Evolutionary conservation across 2,888 invertebrate genomes (phyloP), one percentile per base, ranked within the genome.

Genomic region (Troilus luridus): DNA sequence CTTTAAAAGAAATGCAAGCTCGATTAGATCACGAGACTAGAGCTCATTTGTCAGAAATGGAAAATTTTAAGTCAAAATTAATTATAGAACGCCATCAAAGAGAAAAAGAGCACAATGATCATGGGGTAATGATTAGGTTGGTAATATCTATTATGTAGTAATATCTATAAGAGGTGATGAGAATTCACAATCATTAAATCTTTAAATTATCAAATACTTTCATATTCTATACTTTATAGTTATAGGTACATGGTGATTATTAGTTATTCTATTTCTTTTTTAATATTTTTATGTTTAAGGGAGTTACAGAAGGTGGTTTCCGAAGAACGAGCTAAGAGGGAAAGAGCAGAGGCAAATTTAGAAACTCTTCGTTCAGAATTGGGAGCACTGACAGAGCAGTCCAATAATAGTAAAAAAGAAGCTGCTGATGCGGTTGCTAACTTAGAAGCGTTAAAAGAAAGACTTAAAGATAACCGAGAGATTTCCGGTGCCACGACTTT

Each of bases 91-190:
- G 97, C 91, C 96, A 97, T 93, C 97, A 98, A 93, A 95, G 97
- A 91, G 98, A 98, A 94, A 96, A 96, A 93, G 97, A 98, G 94
- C 96, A 97, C 92, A 96, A 96, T 91, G 97, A 98, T 94, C 96
- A 97, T 94, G 95, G 96, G 92, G 95, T 96, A 41, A 97, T 97
- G 96, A 95, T 98, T 93, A 96, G 96, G 96, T 96, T 93, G 91
- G 54, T 81, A 81, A 81, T 41, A 77, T 77, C 41, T 41, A 41
- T 41, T 41, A 41, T 41, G 41, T 41, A 41, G 41, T 41, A 41
- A 41, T 3, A 5, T 6, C 10, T 27, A 10, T 24, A 67, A 24
- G 14, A 7, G 24, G 24, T 24, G 24, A 67, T 67, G 24, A 67
- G 14, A 67, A 41, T 41, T 41, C 41, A 41, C 41, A 41, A 41